Evolutionary conservation across 2,888 invertebrate genomes (phyloP).

Genomic region (Nasonovia ribisnigri): DNA sequence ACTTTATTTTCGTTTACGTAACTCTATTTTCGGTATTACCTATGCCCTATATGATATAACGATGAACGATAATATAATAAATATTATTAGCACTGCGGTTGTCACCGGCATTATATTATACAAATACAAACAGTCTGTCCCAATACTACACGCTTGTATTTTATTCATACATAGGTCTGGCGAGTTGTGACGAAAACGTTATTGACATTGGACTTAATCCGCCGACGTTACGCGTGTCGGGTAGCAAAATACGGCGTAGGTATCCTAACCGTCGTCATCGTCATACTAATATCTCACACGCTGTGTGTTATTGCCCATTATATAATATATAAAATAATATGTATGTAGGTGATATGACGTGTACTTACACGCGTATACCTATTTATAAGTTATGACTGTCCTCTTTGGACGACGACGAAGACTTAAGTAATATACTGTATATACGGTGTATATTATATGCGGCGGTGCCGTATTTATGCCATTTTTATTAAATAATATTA

Average conservation of each 20-base stretch:
- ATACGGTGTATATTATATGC: background rate
- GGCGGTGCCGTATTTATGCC: background rate
- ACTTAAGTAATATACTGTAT: background rate
- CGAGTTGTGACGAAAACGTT: background rate
- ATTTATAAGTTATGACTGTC: background rate
- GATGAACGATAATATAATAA: background rate
- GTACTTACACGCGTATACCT: background rate
- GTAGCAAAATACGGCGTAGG: background rate
- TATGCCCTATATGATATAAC: background rate
- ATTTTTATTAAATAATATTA: background rate
- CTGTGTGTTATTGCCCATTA: background rate
- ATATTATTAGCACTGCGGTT: background rate
- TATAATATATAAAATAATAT: background rate
- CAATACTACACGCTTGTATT: background rate
- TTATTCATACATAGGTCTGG: background rate
- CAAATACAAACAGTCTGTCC: background rate
- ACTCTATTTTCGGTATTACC: background rate
- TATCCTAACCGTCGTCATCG: background rate
- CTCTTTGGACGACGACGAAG: background rate
- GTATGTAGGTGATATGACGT: background rate
- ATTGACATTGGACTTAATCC: conserved; percentile 28
- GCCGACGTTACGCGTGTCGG: background rate
- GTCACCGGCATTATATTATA: background rate
- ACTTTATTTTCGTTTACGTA: background rate
- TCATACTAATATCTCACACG: conserved; percentile 20